Percentiles rank a stretch among this genome's conserved stretches.
Evolutionary conservation across 2,888 invertebrate species (phyloP).

Genomic region (Macrosiphum euphorbiae): DNA sequence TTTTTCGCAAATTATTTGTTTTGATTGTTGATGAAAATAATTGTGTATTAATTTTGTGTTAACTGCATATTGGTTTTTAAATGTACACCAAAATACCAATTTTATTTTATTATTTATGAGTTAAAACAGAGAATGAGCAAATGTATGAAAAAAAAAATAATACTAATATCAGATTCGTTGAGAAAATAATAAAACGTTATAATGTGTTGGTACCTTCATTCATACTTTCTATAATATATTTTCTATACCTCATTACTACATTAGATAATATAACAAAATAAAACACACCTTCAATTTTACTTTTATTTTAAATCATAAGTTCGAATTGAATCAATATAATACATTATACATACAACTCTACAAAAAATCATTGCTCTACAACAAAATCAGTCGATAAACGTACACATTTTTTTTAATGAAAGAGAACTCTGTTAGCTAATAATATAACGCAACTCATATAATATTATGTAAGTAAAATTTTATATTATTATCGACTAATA

Average conservation of each 20-base stretch:
- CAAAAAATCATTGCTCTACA: background rate
- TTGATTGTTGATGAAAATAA: too few relatives aligned
- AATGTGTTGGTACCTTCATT: too few relatives aligned
- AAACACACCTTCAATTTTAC: background rate
- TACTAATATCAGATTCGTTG: too few relatives aligned
- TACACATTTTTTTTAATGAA: background rate
- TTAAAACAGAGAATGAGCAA: too few relatives aligned
- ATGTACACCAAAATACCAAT: too few relatives aligned
- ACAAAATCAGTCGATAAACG: background rate
- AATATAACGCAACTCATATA: background rate
- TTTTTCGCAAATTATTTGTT: background rate
- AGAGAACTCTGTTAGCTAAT: background rate
- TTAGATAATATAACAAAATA: background rate
- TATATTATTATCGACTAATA: background rate
- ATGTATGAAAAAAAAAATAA: too few relatives aligned
- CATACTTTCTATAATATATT: too few relatives aligned
- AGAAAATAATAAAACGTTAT: too few relatives aligned
- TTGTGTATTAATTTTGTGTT: too few relatives aligned
- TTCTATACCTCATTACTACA: too few relatives aligned
- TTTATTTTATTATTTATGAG: too few relatives aligned
- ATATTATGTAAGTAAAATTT: background rate
- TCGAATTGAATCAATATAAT: background rate
- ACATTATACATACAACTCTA: background rate
- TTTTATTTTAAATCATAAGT: background rate
- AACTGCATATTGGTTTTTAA: too few relatives aligned